Percentiles rank a stretch among this genome's conserved stretches.
These are phyloP conservation scores for Aphelocoma californica DNA, from an alignment of 2,797 vertebrate genomes.

Conservation along the genomic window DNA sequence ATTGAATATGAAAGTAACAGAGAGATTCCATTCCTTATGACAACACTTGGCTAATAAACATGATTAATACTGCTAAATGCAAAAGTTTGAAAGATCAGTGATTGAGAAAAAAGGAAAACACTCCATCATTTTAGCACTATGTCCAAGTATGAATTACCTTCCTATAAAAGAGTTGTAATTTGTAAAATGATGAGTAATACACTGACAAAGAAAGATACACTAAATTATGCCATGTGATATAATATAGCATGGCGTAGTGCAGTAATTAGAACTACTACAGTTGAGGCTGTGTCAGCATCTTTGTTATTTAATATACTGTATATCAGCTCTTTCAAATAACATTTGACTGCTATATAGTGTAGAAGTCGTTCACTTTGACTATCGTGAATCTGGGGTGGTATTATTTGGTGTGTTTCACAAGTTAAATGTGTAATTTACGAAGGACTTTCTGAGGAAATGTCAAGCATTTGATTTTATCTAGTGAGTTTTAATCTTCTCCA, in stretches of 20 bases:
- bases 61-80: constrained; percentile 65
- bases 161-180: constrained; percentile 59
- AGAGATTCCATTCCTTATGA: constrained; percentile 55
- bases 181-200: constrained; percentile 63
- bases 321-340: constrained; percentile 5
- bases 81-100: constrained; percentile 67
- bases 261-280: constrained; percentile 8
- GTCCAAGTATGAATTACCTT: constrained; percentile 54
- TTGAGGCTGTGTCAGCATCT: constrained; percentile 33
- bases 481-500: background rate
- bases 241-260: background rate
- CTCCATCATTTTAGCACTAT: constrained; percentile 52
- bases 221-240: constrained; percentile 41
- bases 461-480: background rate
- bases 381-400: background rate
- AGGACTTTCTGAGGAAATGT: background rate
- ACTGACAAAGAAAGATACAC: constrained; percentile 48
- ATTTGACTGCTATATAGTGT: background rate
- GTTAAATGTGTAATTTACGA: background rate
- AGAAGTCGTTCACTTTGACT: background rate
- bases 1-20: constrained; percentile 57
- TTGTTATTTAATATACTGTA: constrained; percentile 5
- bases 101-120: constrained; percentile 55
- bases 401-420: background rate
- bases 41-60: constrained; percentile 59